Percentiles rank a stretch among this genome's conserved stretches.
Conservation (phyloP, 2,113 vertebrate species). For the Numida meleagris region DNA sequence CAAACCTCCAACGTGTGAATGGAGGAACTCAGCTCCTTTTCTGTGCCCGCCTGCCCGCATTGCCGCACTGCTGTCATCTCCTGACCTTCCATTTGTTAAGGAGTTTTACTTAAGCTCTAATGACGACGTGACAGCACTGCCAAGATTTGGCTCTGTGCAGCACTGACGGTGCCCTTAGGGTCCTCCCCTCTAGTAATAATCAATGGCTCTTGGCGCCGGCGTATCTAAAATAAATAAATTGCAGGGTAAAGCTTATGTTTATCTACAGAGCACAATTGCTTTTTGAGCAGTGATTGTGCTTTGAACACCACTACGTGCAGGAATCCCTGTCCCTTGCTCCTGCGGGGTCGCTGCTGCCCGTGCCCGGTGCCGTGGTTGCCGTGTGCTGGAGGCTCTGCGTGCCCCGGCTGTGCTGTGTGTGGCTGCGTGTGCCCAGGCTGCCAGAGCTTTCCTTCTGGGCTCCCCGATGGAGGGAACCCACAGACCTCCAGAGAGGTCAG, state of each 20-base stretch:
- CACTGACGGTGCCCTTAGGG: not conserved
- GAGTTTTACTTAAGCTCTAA: not conserved
- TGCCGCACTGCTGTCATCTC: fast-evolving
- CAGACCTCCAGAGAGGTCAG: not conserved
- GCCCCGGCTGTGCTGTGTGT: too few relatives aligned
- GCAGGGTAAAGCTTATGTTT: not conserved
- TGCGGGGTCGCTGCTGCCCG: too few relatives aligned
- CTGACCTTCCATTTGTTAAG: not conserved
- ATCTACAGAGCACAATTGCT: not conserved
- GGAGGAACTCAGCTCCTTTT: not conserved
- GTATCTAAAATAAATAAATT: not conserved
- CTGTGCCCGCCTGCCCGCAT: fast-evolving
- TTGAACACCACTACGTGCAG: not conserved
- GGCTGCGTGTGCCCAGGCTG: too few relatives aligned
- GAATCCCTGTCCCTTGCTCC: not conserved
- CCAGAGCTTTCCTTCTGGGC: too few relatives aligned
- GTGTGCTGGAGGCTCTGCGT: too few relatives aligned
- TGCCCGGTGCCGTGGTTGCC: too few relatives aligned
- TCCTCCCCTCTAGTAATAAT: not conserved
- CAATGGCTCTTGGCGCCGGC: not conserved
- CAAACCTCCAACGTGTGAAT: not conserved
- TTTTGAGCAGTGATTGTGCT: not conserved
- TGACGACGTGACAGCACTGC: not conserved
- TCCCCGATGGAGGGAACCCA: not conserved
- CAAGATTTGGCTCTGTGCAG: not conserved